Conservation (phyloP, 2,113 vertebrate species). For the Eretmochelys imbricata region DNA sequence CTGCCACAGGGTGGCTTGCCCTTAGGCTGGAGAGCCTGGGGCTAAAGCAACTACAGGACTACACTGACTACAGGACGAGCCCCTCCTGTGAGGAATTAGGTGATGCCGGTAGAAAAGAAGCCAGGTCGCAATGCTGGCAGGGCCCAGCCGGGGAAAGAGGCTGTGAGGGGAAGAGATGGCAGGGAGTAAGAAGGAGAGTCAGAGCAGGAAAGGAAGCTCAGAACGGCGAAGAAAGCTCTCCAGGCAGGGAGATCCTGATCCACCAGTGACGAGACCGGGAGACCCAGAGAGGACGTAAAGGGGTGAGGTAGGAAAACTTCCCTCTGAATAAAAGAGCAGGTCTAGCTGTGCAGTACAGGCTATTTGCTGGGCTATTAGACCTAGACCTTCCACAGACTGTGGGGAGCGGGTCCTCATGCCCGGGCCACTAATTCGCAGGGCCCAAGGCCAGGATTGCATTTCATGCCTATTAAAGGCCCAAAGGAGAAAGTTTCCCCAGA, state of each 20-base stretch:
- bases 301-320: neutral
- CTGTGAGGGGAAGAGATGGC: no score
- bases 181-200: no score
- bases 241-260: neutral
- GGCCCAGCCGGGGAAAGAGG: neutral
- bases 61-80: neutral
- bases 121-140: neutral
- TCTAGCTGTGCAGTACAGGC: neutral
- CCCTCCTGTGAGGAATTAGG: neutral
- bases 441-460: neutral
- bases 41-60: neutral
- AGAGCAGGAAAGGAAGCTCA: no score
- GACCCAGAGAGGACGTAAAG: neutral
- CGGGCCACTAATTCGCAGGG: neutral
- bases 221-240: no score
- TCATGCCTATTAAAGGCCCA: neutral
- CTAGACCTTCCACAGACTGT: neutral
- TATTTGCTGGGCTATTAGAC: neutral
- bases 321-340: neutral
- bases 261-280: neutral
- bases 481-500: neutral
- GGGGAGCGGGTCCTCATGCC: neutral
- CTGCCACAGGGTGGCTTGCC: neutral
- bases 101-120: neutral
- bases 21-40: neutral